Conservation (phyloP, 2,113 vertebrate genomes). For the Strix aluco region DNA sequence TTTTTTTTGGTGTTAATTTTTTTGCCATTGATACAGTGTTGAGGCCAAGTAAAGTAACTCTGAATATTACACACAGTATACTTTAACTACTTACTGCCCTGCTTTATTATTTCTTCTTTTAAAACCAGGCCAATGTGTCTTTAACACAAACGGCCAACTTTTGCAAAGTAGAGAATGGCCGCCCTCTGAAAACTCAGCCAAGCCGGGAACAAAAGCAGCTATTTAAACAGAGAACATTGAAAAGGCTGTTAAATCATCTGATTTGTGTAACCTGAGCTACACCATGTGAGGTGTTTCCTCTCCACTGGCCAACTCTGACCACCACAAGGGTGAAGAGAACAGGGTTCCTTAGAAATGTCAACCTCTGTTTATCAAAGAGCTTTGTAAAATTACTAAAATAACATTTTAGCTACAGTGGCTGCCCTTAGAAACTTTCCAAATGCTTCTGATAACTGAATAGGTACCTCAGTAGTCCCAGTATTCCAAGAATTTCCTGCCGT, state of each 20-base stretch:
- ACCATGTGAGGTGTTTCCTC: slow-evolving; percentile 33
- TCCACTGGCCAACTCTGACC: neutral
- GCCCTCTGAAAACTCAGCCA: neutral
- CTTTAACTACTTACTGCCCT: slow-evolving; percentile 27
- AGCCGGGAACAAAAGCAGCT: slow-evolving; percentile 50
- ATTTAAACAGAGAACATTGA: slow-evolving; percentile 45
- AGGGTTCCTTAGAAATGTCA: slow-evolving; percentile 49
- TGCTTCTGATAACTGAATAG: slow-evolving; percentile 45
- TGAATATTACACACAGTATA: neutral
- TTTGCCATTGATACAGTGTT: slow-evolving; percentile 1
- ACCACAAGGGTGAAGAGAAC: slow-evolving; percentile 40
- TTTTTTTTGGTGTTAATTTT: slow-evolving; percentile 36
- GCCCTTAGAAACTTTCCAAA: slow-evolving; percentile 31
- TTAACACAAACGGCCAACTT: neutral
- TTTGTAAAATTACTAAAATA: slow-evolving; percentile 61
- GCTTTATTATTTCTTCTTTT: neutral
- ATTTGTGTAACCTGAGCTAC: slow-evolving; percentile 51
- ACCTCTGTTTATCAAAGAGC: slow-evolving; percentile 47
- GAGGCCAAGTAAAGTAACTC: neutral
- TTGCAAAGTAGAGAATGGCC: neutral
- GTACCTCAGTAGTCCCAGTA: slow-evolving; percentile 29
- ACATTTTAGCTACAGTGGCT: slow-evolving; percentile 14
- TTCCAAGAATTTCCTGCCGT: slow-evolving; percentile 52
- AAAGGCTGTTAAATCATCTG: slow-evolving; percentile 39
- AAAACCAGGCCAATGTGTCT: neutral